A percentile compares a stretch with the other conserved stretches of the same genome.
phyloP scores from a whole-genome alignment of 2,888 invertebrate species.

The Esperia sulphurella region DNA sequence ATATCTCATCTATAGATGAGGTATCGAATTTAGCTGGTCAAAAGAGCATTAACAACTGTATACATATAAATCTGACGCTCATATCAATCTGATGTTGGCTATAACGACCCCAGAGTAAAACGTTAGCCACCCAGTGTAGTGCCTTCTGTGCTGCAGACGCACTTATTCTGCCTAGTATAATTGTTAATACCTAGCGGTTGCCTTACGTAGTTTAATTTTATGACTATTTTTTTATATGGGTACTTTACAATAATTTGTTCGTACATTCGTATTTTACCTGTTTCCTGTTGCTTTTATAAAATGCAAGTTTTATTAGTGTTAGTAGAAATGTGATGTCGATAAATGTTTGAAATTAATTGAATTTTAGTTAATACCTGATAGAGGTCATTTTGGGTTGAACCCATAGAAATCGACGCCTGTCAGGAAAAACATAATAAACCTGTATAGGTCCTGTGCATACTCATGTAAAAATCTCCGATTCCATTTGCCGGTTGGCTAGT shows the following conservation, averaged over 20 bases:
- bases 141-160: conserved; percentile 16
- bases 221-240: conserved; percentile 2
- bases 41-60: too few species aligned
- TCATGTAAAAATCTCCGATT: neutral
- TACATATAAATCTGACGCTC: too few species aligned
- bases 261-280: neutral
- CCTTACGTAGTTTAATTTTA: conserved; percentile 29
- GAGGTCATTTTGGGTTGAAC: neutral
- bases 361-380: neutral
- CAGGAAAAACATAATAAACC: too few species aligned
- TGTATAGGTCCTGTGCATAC: too few species aligned
- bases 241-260: neutral
- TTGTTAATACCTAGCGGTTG: conserved; percentile 29
- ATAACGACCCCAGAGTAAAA: neutral
- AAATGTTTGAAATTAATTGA: neutral
- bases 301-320: neutral
- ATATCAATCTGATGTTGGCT: too few species aligned
- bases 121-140: conserved; percentile 18
- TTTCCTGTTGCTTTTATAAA: neutral
- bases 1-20: too few species aligned
- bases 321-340: neutral
- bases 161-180: conserved; percentile 11
- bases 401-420: neutral
- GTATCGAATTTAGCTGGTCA: too few species aligned
- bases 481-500: neutral